Conservation (phyloP, 2,888 invertebrate genomes). For the Achlya flavicornis region DNA sequence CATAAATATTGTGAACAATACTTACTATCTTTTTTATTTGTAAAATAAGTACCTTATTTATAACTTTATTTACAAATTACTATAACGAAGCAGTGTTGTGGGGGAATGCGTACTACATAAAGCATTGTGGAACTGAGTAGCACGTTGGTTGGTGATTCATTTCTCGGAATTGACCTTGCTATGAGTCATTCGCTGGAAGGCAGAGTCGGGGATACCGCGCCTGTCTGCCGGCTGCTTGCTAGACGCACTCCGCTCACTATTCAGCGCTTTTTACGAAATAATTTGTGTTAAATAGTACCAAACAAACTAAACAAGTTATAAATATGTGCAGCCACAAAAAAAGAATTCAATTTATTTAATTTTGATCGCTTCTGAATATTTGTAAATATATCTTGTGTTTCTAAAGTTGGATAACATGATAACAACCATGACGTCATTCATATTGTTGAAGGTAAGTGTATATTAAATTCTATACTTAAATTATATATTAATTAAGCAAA, state of each 20-base stretch:
- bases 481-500: conserved; percentile 20
- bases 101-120: conserved; percentile 76
- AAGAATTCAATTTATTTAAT: conserved; percentile 52
- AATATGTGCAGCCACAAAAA: conserved; percentile 62
- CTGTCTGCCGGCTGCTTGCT: conserved; percentile 81
- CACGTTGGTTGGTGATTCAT: conserved; percentile 81
- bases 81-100: conserved; percentile 58
- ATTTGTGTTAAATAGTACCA: conserved; percentile 47
- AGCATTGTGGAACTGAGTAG: conserved; percentile 78
- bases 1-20: too few relatives aligned
- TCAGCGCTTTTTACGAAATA: conserved; percentile 56
- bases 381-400: conserved; percentile 70
- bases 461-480: conserved; percentile 15
- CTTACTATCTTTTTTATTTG: too few relatives aligned
- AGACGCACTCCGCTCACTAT: conserved; percentile 70
- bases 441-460: conserved; percentile 78
- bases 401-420: conserved; percentile 80
- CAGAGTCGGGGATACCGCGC: conserved; percentile 85
- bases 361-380: conserved; percentile 42
- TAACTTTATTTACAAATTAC: conserved; percentile 51
- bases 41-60: conserved; percentile 14
- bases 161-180: conserved; percentile 85
- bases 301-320: conserved; percentile 37
- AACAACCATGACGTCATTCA: conserved; percentile 84
- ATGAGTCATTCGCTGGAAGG: conserved; percentile 84